phyloP scores from a whole-genome alignment of 1,140 invertebrate species.

The Acromyrmex echinatior region DNA sequence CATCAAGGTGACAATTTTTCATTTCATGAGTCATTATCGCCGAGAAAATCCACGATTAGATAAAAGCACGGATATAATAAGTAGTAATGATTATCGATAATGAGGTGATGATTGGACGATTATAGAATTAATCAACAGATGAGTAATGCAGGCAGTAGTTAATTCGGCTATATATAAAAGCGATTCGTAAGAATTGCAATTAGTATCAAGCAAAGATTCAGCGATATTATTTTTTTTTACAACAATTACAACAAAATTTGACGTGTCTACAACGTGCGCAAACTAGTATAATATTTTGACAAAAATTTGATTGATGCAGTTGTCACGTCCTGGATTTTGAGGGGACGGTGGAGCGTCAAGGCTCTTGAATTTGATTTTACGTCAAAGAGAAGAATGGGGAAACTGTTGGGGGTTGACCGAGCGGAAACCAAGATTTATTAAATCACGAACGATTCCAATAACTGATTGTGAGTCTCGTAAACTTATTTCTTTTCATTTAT shows the following conservation, averaged over 20 bases:
- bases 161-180: not conserved
- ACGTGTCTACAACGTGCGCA: not conserved
- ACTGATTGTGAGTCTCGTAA: too few relatives aligned
- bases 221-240: not conserved
- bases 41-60: not conserved
- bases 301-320: too few relatives aligned
- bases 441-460: too few relatives aligned
- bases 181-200: not conserved
- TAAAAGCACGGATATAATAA: slow-evolving; percentile 2
- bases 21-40: slow-evolving; percentile 12
- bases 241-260: not conserved
- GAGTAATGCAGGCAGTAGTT: not conserved
- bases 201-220: not conserved
- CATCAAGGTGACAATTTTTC: not conserved
- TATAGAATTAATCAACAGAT: slow-evolving; percentile 7
- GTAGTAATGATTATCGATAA: not conserved
- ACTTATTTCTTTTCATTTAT: too few relatives aligned
- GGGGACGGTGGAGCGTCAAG: too few relatives aligned
- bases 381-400: too few relatives aligned
- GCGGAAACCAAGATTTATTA: too few relatives aligned
- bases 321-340: too few relatives aligned
- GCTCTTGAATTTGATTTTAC: too few relatives aligned
- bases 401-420: too few relatives aligned
- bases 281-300: not conserved
- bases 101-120: not conserved